These are phyloP conservation scores for Atherinomorus stipes DNA, from an alignment of 2,113 vertebrate genomes.

Conservation along the genomic window DNA sequence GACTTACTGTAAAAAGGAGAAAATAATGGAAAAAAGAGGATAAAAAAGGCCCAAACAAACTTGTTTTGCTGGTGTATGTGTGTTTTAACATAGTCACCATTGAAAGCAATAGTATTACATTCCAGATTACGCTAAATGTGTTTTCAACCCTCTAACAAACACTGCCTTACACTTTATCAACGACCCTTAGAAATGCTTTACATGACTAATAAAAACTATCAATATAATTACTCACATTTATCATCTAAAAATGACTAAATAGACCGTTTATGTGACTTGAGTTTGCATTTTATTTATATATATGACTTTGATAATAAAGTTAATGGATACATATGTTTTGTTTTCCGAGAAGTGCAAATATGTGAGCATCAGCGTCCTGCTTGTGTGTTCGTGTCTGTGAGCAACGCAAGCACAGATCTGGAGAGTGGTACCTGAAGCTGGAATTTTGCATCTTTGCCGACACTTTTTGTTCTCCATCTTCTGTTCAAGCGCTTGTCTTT, in stretches of 20 bases:
- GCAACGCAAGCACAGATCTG: slow-evolving; percentile 7
- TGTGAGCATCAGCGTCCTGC: background rate
- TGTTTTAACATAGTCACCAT: background rate
- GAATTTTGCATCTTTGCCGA: slow-evolving; percentile 99
- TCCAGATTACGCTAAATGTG: background rate
- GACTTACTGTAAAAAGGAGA: slow-evolving; percentile 19
- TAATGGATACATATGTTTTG: background rate
- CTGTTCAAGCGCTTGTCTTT: slow-evolving; percentile 99
- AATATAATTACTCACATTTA: background rate
- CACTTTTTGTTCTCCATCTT: slow-evolving; percentile 99
- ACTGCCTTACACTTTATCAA: background rate
- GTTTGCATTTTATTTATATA: background rate
- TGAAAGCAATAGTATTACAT: background rate
- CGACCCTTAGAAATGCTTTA: background rate
- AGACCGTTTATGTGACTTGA: background rate
- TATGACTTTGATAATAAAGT: background rate
- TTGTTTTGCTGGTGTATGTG: too few relatives aligned
- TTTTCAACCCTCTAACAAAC: background rate
- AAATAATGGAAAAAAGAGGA: background rate
- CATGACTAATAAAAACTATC: background rate
- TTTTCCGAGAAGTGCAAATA: background rate
- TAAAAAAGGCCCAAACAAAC: background rate
- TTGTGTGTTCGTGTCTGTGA: slow-evolving; percentile 18
- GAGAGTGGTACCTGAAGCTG: slow-evolving; percentile 94
- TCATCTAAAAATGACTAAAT: background rate